These are phyloP conservation scores for Hyles lineata DNA, from an alignment of 2,888 invertebrate genomes.

Conservation along the genomic window DNA sequence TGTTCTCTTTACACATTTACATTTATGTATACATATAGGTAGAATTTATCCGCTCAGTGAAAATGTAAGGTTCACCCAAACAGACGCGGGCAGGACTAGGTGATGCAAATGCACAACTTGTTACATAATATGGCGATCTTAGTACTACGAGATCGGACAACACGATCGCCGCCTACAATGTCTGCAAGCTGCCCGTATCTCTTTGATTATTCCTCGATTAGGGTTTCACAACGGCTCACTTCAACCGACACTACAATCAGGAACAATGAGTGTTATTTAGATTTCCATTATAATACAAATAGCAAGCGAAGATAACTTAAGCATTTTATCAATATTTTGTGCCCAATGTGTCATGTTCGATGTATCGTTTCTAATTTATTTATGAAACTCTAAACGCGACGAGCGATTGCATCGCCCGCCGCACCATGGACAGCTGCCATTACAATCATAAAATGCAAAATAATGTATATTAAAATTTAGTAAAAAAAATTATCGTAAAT, in stretches of 20 bases:
- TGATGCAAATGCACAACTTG: constrained; percentile 31
- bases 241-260: constrained; percentile 58
- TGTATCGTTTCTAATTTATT: constrained; percentile 79
- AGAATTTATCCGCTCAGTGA: constrained; percentile 66
- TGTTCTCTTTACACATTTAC: constrained; percentile 65
- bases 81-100: constrained; percentile 37
- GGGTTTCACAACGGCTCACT: constrained; percentile 69
- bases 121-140: constrained; percentile 31
- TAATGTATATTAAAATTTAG: constrained; percentile 78
- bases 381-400: constrained; percentile 77
- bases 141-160: constrained; percentile 32
- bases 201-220: constrained; percentile 45
- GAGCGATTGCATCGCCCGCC: constrained; percentile 72
- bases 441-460: constrained; percentile 82
- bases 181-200: constrained; percentile 41
- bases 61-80: constrained; percentile 50
- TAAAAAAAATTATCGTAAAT: constrained; percentile 77
- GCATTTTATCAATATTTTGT: constrained; percentile 77
- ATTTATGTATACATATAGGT: constrained; percentile 55
- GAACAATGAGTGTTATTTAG: constrained; percentile 59
- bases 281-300: constrained; percentile 58
- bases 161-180: constrained; percentile 28
- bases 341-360: constrained; percentile 85
- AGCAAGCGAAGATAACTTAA: constrained; percentile 74
- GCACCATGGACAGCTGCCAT: constrained; percentile 81